phyloP scores from a whole-genome alignment of 2,113 vertebrate genomes.

The Cricetomys ansorgei region DNA sequence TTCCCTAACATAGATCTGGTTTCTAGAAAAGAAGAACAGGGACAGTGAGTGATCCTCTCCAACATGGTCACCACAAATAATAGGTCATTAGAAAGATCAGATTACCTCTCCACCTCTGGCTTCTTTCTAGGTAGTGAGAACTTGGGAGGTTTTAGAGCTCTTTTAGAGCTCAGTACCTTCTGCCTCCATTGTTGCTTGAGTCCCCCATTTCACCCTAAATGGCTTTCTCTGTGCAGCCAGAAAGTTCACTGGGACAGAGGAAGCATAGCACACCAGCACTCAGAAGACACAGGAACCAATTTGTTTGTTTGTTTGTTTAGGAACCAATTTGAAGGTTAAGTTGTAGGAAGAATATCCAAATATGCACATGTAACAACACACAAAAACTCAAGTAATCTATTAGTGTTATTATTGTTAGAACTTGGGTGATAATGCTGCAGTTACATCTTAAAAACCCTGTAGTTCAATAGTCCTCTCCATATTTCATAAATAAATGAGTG shows the following conservation, averaged over 20 bases:
- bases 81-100: background rate
- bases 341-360: background rate
- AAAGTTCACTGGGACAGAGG: rapidly evolving
- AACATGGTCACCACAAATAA: background rate
- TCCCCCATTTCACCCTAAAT: background rate
- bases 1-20: background rate
- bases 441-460: background rate
- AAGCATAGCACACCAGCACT: background rate
- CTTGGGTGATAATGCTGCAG: background rate
- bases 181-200: background rate
- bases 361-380: background rate
- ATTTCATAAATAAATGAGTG: background rate
- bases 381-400: background rate
- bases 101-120: background rate
- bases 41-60: background rate
- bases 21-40: background rate
- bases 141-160: background rate
- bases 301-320: background rate
- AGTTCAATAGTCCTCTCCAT: background rate
- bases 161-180: background rate
- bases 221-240: background rate
- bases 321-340: background rate
- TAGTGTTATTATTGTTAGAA: background rate
- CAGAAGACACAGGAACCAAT: background rate
- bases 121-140: no score